Evolutionary conservation across 2,797 vertebrate species (phyloP), one percentile per base, ranked within the genome.

Genomic region (Dallia pectoralis): DNA sequence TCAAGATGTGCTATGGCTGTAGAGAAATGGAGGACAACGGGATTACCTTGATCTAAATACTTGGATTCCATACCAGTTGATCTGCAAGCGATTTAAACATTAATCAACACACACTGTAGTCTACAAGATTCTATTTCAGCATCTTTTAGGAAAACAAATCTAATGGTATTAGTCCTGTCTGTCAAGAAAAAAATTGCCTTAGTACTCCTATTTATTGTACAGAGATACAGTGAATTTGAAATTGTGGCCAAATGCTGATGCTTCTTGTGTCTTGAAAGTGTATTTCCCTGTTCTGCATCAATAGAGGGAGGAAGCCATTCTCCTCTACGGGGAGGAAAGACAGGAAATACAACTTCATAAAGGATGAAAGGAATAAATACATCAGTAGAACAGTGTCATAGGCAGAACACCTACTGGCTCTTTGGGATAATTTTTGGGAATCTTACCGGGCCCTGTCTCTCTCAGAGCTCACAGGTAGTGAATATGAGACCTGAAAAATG

Each of bases 1-100:
- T 33, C 78, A 81, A 86, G 82, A 87, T 88, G 87, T 81, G 77
- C 69, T 81, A 84, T 79, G 77, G 82, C 16, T 8, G 73, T 72
- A 25, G 29, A 83, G 74, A 86, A 77, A 72, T 53, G 48, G 4
- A 5, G 80, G 76, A 85, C 72, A 77, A 59, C 12, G 53, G 59
- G 51, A 80, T 82, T 77, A 25, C 65, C 74, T 71, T 77, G 19
- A 73, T 81, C 76, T 82, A 74, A 72, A 71, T 59, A 75, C 63
- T 59, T 49, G 18, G 14, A 18, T 40, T 30, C 15, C 16, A 65
- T 33, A 25, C 25, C 22, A 25, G 53, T 12, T n/a, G 18, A 66
- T 9, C n/a, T 40, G 18, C 11, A 66, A 64, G 14, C 16, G 14
- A 30, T 64, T 64, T 29, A 19, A 16, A 32, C 5, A 8, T 33